Percentiles rank a stretch among this genome's conserved stretches.
phyloP scores from a whole-genome alignment of 37 sponge, comb jelly and placozoan species.

The Halisarca cf. caerulea region DNA sequence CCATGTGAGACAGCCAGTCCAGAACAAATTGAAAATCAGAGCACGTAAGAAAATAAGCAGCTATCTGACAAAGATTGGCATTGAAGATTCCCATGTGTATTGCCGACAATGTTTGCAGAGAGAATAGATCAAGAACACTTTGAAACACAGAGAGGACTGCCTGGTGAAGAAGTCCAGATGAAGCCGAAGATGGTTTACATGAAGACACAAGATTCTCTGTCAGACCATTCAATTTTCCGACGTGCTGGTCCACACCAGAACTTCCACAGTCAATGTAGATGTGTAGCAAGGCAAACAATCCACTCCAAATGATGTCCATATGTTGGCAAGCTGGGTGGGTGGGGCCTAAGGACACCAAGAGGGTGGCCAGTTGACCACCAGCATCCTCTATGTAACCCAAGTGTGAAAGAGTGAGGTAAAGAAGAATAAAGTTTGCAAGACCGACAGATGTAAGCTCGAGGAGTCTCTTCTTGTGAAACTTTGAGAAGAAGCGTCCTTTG shows the following conservation, averaged over 20 bases:
- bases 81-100: background rate
- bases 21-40: background rate
- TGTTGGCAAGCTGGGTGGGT: background rate
- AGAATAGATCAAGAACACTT: background rate
- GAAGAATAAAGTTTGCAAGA: conserved; percentile 2
- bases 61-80: background rate
- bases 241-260: background rate
- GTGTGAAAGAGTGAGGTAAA: conserved; percentile 24
- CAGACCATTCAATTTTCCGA: background rate
- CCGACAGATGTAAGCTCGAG: conserved; percentile 14
- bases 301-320: background rate
- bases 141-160: background rate
- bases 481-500: conserved; percentile 31
- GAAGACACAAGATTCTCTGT: background rate
- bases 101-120: background rate
- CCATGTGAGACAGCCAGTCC: background rate
- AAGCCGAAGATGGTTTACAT: background rate
- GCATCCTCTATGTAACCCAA: conserved; percentile 12
- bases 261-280: background rate
- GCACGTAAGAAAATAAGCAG: background rate
- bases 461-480: conserved; percentile 24
- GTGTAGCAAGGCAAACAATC: background rate
- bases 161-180: background rate
- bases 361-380: background rate
- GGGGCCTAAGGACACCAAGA: background rate